A percentile compares a stretch with the other conserved stretches of the same genome.
Evolutionary conservation across 92 coral and sea anemone genomes (phyloP).

Genomic region (Epizoanthus scotinus): DNA sequence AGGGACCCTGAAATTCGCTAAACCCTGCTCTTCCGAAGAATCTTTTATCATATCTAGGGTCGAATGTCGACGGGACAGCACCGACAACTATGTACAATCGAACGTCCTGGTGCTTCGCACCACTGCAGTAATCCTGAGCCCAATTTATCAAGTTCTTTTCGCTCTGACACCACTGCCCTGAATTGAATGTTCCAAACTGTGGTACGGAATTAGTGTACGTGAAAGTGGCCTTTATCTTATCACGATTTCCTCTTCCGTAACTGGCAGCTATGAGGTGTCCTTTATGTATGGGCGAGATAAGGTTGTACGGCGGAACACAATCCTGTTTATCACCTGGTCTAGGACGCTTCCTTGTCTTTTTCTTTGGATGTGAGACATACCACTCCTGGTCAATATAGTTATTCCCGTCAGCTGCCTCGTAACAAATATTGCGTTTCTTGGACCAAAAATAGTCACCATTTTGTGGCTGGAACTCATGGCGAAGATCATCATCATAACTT

Average conservation of each 20-base stretch:
- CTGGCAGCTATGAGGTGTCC: constrained; percentile 3
- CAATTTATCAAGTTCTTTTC: not conserved
- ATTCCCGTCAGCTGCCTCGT: not conserved
- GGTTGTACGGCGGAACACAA: not conserved
- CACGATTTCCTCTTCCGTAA: not conserved
- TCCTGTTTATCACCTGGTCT: not conserved
- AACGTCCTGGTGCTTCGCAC: not conserved
- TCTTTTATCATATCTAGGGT: not conserved
- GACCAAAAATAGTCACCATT: not conserved
- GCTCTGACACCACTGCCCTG: not conserved
- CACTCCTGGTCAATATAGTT: not conserved
- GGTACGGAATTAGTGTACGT: constrained; percentile 5
- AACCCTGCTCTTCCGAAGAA: not conserved
- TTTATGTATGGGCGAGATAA: not conserved
- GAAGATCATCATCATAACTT: not conserved
- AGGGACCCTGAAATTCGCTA: not conserved
- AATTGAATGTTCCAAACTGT: constrained; percentile 6
- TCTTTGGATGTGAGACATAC: not conserved
- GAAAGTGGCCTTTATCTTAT: not conserved
- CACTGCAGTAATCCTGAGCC: not conserved
- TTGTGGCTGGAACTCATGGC: not conserved
- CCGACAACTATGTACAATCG: not conserved
- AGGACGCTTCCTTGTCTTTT: not conserved
- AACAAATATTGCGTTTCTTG: not conserved
- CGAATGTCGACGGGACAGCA: not conserved